These are phyloP conservation scores for Pseudochirops cupreus DNA, from an alignment of 2,797 vertebrate genomes.

Conservation along the genomic window DNA sequence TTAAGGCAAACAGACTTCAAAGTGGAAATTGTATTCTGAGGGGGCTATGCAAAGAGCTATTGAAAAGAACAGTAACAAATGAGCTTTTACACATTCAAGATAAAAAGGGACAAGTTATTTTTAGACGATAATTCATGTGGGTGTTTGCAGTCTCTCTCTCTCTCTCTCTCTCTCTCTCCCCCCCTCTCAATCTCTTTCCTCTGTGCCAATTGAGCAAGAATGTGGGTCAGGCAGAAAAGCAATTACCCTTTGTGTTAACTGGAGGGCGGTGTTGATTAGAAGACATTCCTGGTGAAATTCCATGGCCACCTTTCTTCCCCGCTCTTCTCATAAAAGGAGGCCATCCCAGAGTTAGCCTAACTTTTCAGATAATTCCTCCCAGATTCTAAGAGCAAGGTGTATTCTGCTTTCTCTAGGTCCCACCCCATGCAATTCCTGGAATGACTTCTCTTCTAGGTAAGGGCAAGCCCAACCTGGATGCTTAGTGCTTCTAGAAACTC, in stretches of 20 bases:
- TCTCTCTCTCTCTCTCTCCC: constrained; percentile 12
- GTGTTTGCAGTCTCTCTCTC: constrained; percentile 43
- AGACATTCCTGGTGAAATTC: constrained; percentile 55
- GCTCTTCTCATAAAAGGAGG: constrained; percentile 42
- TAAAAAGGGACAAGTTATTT: constrained; percentile 77
- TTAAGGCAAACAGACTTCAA: neutral
- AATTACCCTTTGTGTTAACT: constrained; percentile 65
- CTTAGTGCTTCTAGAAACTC: constrained; percentile 37
- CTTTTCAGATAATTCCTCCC: neutral
- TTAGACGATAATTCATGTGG: constrained; percentile 74
- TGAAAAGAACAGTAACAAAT: constrained; percentile 24
- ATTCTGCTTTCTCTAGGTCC: neutral
- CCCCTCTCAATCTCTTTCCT: constrained; percentile 12
- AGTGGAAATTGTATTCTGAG: neutral
- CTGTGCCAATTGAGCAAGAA: constrained; percentile 53
- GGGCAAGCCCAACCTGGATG: neutral
- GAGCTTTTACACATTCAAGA: constrained; percentile 70
- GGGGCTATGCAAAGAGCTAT: neutral
- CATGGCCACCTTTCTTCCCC: neutral
- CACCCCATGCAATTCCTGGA: neutral
- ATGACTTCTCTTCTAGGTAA: neutral
- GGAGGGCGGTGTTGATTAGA: constrained; percentile 59
- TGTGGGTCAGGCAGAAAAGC: constrained; percentile 75
- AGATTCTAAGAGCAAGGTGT: neutral
- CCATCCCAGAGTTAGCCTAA: constrained; percentile 19